These are phyloP conservation scores for Nixonia krombeini DNA, from an alignment of 1,140 invertebrate species.

Conservation along the genomic window DNA sequence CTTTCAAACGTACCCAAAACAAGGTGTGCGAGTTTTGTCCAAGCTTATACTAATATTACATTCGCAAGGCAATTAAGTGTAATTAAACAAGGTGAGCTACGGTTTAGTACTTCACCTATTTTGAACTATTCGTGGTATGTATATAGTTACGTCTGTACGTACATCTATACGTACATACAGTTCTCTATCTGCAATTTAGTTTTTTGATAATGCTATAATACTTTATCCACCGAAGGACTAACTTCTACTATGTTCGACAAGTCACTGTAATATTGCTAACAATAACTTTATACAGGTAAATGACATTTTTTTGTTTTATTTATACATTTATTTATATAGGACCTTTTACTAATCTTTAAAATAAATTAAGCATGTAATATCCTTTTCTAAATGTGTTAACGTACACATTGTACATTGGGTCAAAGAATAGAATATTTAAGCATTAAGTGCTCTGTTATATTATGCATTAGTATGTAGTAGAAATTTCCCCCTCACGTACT, in stretches of 20 bases:
- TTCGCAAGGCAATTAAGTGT: slow-evolving; percentile 61
- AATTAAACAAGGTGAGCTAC: slow-evolving; percentile 38
- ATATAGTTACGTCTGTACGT: too few species aligned
- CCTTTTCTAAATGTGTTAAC: too few species aligned
- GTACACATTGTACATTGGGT: too few species aligned
- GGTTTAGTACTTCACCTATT: slow-evolving; percentile 42
- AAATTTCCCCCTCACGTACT: not conserved
- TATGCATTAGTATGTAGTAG: too few species aligned
- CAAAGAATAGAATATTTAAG: too few species aligned
- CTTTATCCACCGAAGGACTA: slow-evolving; percentile 32
- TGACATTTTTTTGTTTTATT: not conserved
- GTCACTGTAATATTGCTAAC: not conserved
- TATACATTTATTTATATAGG: too few species aligned
- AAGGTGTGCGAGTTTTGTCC: slow-evolving; percentile 36
- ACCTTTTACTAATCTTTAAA: too few species aligned
- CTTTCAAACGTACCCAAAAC: slow-evolving; percentile 14
- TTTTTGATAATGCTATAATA: slow-evolving; percentile 18
- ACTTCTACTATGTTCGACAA: slow-evolving; percentile 11
- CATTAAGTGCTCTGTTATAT: too few species aligned
- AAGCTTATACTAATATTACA: slow-evolving; percentile 52
- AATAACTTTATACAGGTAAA: slow-evolving; percentile 7
- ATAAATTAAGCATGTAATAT: too few species aligned
- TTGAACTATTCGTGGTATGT: not conserved
- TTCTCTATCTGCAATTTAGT: slow-evolving; percentile 2
- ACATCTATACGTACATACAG: too few species aligned